Percentiles rank a stretch among this genome's conserved stretches.
Evolutionary conservation across 2,888 invertebrate species (phyloP).

Genomic region (Rhodophaea formosa): DNA sequence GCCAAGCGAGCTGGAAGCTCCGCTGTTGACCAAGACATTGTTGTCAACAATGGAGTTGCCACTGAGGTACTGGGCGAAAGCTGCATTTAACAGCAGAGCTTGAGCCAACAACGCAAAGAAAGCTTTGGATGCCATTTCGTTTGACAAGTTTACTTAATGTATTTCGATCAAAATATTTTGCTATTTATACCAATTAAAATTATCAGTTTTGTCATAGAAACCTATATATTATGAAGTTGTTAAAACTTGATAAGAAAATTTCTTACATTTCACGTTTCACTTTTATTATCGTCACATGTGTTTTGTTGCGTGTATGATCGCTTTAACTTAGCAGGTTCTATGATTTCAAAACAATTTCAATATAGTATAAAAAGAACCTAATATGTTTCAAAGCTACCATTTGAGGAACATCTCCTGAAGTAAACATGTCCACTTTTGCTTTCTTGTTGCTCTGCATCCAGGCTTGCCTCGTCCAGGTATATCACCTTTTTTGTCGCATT

Average conservation of each 20-base stretch:
- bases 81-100: slow-evolving; percentile 21
- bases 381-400: background rate
- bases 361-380: background rate
- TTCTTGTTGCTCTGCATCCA: slow-evolving; percentile 38
- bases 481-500: too few species aligned
- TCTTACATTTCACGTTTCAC: background rate
- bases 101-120: slow-evolving; percentile 14
- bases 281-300: background rate
- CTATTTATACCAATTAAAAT: slow-evolving; percentile 2
- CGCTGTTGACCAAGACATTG: slow-evolving; percentile 4
- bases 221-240: background rate
- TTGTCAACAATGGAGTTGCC: slow-evolving; percentile 10
- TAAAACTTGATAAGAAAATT: background rate
- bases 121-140: slow-evolving; percentile 19
- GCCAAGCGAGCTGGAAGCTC: background rate
- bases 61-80: background rate
- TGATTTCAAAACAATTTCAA: background rate
- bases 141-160: background rate
- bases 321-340: too few species aligned
- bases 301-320: too few species aligned
- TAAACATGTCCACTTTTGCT: slow-evolving; percentile 38
- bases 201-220: slow-evolving; percentile 13
- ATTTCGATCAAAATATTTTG: background rate
- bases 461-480: slow-evolving; percentile 42
- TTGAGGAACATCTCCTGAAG: background rate